phyloP scores from a whole-genome alignment of 2,888 invertebrate species.

The Serrognathus titanus region DNA sequence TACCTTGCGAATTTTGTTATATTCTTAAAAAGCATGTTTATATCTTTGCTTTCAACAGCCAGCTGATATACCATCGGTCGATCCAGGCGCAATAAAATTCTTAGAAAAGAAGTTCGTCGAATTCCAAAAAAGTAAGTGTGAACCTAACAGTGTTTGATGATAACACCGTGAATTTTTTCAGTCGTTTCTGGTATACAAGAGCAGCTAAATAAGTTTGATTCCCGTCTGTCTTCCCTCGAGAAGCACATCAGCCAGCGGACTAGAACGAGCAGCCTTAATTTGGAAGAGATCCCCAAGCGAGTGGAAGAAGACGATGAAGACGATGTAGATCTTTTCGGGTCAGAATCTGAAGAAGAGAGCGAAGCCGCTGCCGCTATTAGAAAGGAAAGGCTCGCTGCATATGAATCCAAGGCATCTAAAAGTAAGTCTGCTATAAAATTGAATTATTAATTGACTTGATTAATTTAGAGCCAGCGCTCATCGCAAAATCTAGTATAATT shows the following conservation, averaged over 20 bases:
- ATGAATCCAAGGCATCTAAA: conserved; percentile 87
- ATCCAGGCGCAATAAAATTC: conserved; percentile 37
- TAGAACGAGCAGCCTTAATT: neutral
- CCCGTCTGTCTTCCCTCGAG: conserved; percentile 19
- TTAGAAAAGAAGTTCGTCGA: conserved; percentile 40
- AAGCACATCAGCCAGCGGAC: neutral
- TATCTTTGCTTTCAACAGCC: neutral
- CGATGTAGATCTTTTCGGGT: conserved; percentile 78
- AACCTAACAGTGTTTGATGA: neutral
- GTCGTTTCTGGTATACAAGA: conserved; percentile 10
- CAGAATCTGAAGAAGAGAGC: conserved; percentile 70
- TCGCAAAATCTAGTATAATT: conserved; percentile 93
- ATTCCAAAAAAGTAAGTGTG: conserved; percentile 36
- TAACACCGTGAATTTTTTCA: neutral
- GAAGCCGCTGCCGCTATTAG: conserved; percentile 72
- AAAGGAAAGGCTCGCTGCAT: conserved; percentile 83
- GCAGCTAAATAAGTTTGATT: conserved; percentile 12
- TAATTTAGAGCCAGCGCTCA: conserved; percentile 69
- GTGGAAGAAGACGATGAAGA: conserved; percentile 61
- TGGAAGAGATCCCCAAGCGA: conserved; percentile 3
- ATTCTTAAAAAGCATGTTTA: neutral
- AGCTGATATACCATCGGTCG: conserved; percentile 17
- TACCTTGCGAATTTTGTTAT: too few species aligned
- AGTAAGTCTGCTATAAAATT: conserved; percentile 54
- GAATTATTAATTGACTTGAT: too few species aligned